Evolutionary conservation across 2,797 vertebrate species (phyloP).

Genomic region (Sorex maritimensis): DNA sequence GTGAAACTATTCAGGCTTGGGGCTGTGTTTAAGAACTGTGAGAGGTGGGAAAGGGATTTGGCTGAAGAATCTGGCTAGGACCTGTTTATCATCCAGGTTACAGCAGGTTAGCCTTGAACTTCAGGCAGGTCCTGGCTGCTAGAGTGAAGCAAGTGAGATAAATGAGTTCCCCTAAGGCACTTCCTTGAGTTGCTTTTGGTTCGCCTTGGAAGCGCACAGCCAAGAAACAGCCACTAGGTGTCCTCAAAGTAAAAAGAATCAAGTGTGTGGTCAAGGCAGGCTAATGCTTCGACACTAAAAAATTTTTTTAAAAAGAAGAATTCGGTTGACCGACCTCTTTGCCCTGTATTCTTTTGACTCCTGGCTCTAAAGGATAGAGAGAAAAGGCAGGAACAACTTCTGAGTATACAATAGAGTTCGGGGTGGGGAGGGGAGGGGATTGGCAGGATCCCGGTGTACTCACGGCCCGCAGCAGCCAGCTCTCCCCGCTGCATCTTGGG

Average conservation of each 20-base stretch:
- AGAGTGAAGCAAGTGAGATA: background rate
- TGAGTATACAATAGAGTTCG: background rate
- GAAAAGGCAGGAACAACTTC: background rate
- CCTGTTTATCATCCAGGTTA: background rate
- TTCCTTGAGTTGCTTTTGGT: background rate
- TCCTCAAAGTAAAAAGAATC: constrained; percentile 73
- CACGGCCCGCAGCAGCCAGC: no score
- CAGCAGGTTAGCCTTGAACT: background rate
- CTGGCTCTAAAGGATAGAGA: background rate
- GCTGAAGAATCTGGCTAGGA: background rate
- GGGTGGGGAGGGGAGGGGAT: no score
- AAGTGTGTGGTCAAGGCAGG: no score
- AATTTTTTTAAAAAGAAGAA: background rate
- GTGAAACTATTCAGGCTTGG: constrained; percentile 1
- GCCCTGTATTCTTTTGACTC: background rate
- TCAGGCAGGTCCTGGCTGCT: background rate
- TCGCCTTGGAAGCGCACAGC: constrained; percentile 51
- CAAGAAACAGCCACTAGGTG: constrained; percentile 81
- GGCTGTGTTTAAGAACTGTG: background rate
- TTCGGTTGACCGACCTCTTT: background rate
- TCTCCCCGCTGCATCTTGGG: no score
- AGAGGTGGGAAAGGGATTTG: background rate
- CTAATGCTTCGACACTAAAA: background rate
- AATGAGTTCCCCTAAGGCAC: background rate
- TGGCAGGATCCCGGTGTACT: no score